phyloP scores from a whole-genome alignment of 2,888 invertebrate species.

The Patella ulyssiponensis region DNA sequence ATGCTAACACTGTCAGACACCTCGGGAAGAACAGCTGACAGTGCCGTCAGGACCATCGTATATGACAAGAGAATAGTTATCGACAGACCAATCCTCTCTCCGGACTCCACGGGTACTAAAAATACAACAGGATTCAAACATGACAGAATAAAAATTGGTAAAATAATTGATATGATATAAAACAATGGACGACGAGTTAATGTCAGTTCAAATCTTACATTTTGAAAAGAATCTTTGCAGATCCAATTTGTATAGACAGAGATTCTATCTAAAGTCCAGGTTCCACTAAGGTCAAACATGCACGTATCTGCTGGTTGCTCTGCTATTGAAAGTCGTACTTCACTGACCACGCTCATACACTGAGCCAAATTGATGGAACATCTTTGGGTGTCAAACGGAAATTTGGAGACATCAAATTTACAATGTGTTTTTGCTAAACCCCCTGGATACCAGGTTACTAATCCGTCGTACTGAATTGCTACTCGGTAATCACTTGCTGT shows the following conservation, averaged over 20 bases:
- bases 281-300: not conserved
- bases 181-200: not conserved
- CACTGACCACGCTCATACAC: not conserved
- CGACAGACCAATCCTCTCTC: constrained; percentile 22
- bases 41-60: constrained; percentile 14
- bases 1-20: constrained; percentile 12
- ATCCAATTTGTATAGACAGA: not conserved
- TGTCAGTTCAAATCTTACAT: not conserved
- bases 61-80: constrained; percentile 21
- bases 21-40: constrained; percentile 11
- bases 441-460: constrained; percentile 20
- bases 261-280: not conserved
- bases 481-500: not conserved
- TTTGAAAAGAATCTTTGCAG: not conserved
- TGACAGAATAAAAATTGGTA: constrained; percentile 19
- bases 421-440: constrained; percentile 23
- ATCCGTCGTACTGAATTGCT: not conserved
- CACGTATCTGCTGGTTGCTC: not conserved
- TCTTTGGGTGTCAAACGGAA: constrained; percentile 23
- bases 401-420: constrained; percentile 17
- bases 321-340: not conserved
- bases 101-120: constrained; percentile 26
- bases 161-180: constrained; percentile 15
- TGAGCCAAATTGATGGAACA: constrained; percentile 12
- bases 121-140: constrained; percentile 17